Evolutionary conservation across 2,113 vertebrate genomes (phyloP), one percentile per base, ranked within the genome.

Genomic region (Pseudonaja textilis): DNA sequence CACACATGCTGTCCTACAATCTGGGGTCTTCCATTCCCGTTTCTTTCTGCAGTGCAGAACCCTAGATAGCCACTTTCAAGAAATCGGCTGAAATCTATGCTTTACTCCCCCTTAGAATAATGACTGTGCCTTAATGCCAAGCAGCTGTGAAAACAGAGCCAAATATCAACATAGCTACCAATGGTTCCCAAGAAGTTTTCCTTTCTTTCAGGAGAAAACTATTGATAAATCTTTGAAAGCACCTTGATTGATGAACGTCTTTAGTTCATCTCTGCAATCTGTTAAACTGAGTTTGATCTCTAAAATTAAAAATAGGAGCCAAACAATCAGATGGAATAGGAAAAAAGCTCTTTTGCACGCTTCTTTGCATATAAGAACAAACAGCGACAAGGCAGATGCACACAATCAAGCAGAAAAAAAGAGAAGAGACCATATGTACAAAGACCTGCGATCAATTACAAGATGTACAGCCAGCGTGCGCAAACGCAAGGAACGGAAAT

Each of bases 291-390:
- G 42, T n/a, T n/a, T 85, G 29, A n/a, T 64, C 16, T 86, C 22
- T 86, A 16, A 14, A 86, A 86, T 81, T 54, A 90, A 64, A 93
- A 42, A 93, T n/a, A 87, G 89, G 23, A 54, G 61, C 57, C 88
- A 54, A 64, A 57, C 74, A 87, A 87, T 61, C 87, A 89, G 52
- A 57, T 14, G 52, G 25, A 56, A 89, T 10, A 47, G 64, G 16
- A n/a, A 74, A 34, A 59, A 56, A 47, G 14, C 14, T n/a, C n/a
- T 39, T 47, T 29, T 14, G 25, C n/a, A 14, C 0, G 1, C 59
- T 25, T 29, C 47, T 90, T 42, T 42, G 74, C 47, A 87, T 87
- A 64, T 61, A 64, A 86, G 57, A 50, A n/a, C 10, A 47, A 47
- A 39, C 39, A 52, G 25, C 14, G 89, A 69, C 47, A 23, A 23